Evolutionary conservation across 2,113 vertebrate genomes (phyloP).

Genomic region (Crotalus viridis): DNA sequence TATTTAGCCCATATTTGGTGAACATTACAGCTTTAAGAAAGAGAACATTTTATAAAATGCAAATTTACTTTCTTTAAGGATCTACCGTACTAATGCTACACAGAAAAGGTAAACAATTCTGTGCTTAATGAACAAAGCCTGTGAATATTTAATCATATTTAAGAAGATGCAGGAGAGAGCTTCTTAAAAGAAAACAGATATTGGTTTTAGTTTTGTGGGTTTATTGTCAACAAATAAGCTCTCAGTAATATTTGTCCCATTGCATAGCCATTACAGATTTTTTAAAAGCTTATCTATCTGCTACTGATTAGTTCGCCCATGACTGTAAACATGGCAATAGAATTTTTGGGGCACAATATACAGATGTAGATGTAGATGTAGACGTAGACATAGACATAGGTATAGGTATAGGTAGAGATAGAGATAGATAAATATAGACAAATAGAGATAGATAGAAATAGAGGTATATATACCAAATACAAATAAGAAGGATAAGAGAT

Average conservation of each 20-base stretch:
- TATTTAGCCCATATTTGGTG: not conserved
- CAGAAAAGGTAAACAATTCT: not conserved
- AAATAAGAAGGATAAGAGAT: not conserved
- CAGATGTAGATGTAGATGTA: no score
- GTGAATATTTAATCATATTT: not conserved
- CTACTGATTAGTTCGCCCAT: conserved; percentile 22
- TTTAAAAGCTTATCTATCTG: conserved; percentile 19
- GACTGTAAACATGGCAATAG: conserved; percentile 5
- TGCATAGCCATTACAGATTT: conserved; percentile 17
- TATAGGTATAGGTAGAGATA: no score
- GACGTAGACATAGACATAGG: no score
- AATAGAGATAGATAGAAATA: not conserved
- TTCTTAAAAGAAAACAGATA: conserved; percentile 3
- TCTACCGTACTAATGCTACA: not conserved
- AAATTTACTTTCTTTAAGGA: not conserved
- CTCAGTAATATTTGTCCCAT: not conserved
- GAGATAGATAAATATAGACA: no score
- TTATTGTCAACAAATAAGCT: conserved; percentile 7
- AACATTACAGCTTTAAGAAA: not conserved
- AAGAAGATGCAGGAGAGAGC: not conserved
- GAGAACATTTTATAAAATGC: not conserved
- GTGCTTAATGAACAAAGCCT: not conserved
- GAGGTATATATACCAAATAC: not conserved
- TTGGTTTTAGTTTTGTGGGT: not conserved
- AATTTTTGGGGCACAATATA: conserved; percentile 5